Evolutionary conservation across 1,140 invertebrate species (phyloP), one percentile per base, ranked within the genome.

Genomic region (Helicoverpa zea): DNA sequence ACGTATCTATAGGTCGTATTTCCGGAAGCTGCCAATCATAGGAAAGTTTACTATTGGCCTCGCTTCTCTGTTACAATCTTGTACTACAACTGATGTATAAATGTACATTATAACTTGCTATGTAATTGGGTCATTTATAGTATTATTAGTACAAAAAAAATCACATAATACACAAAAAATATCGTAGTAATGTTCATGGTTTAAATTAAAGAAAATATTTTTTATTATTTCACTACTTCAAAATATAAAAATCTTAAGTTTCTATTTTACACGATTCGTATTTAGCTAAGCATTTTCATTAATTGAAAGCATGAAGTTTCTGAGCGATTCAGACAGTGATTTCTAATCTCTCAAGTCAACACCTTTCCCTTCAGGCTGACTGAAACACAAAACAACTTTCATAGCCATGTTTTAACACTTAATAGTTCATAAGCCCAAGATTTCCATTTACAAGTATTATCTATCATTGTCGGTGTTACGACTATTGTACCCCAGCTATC

Each of bases 401-500:
- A 76, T 61, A 63, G 58, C 59, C 2, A 77, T 51, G 49, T 54
- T 66, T 23, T 52, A 76, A 64, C 75, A 64, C 23, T 77, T 77
- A 77, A 64, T 52, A 66, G 74, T 64, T 64, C 59, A 29, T 77
- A 77, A 64, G 61, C 75, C 23, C 58, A 58, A 68, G 29, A 70
- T 79, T 70, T 68, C 68, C 63, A 70, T 68, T 79, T 59, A 80
- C 78, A 80, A 61, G 66, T 80, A 61, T 80, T 72, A 80, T 72
- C 68, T 80, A 68, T 80, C 56, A 80, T 72, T 63, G 29, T 23
- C 51, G 9, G 72, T 75, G 68, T 79, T 79, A 83, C 73, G 54
- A 75, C 51, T 52, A 61, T 84, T 83, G 76, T 79, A 59, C 78
- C 74, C 73, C 59, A 83, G 80, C 82, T 85, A 82, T 82, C 68